Conservation (phyloP, 30 jellyfish, hydroid and myxozoan species). For the Chrysaora quinquecirrha region DNA sequence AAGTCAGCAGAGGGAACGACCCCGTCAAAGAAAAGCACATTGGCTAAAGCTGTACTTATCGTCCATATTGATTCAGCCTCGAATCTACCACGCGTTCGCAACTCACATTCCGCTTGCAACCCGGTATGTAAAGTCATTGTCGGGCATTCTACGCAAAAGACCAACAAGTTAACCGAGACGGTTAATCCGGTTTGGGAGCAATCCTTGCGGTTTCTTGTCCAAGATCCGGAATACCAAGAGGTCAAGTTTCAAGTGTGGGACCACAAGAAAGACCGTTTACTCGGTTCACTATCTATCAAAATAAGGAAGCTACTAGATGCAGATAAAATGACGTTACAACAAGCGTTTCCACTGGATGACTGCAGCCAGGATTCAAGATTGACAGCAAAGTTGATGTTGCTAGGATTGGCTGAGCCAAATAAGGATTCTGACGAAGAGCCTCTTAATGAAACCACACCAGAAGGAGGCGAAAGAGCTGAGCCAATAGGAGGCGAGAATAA, state of each 20-base stretch:
- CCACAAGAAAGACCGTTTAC: slow-evolving; percentile 80
- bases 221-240: slow-evolving; percentile 81
- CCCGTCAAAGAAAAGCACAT: slow-evolving; percentile 50
- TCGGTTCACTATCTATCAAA: slow-evolving; percentile 65
- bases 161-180: slow-evolving; percentile 57
- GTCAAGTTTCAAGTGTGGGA: slow-evolving; percentile 73
- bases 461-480: neutral
- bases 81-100: slow-evolving; percentile 68
- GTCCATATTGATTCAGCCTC: slow-evolving; percentile 77
- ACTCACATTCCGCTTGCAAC: slow-evolving; percentile 54
- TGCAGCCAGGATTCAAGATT: slow-evolving; percentile 68
- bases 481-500: neutral
- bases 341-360: slow-evolving; percentile 67
- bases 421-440: neutral
- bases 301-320: slow-evolving; percentile 52
- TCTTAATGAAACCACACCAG: neutral
- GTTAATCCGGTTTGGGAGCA: slow-evolving; percentile 80
- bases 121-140: slow-evolving; percentile 76
- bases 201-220: slow-evolving; percentile 66
- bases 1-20: slow-evolving; percentile 46
- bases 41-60: slow-evolving; percentile 59
- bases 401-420: slow-evolving; percentile 54
- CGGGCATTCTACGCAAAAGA: slow-evolving; percentile 56
- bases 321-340: slow-evolving; percentile 68
- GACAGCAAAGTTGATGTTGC: slow-evolving; percentile 38